Evolutionary conservation across 2,113 vertebrate genomes (phyloP), one percentile per base, ranked within the genome.

Genomic region (Phalacrocorax pelagicus): DNA sequence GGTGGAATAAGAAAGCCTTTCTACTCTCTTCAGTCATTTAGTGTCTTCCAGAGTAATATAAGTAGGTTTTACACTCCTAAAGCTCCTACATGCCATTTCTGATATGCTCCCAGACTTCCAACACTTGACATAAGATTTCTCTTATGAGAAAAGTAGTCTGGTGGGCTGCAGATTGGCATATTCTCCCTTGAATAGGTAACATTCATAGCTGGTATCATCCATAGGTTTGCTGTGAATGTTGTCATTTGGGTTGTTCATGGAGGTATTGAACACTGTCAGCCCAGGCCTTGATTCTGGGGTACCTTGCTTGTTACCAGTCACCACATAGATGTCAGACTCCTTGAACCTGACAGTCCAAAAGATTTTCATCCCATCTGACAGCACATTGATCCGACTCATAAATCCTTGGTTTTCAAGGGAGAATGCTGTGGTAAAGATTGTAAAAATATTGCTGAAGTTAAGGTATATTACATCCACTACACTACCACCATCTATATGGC

Each of bases 111-210:
- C 71, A 15, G 32, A 32, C 3, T 73, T 84, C 34, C 20, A 74
- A 14, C 6, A n/a, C 20, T 38, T 79, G 12, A 40, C 6, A 80
- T 58, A 12, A 57, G n/a, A 52, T 79, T 92, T 85, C 23, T 69
- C 19, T 72, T 59, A 24, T 5, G 12, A 55, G 10, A 67, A 54
- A 72, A 55, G 18, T 27, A 40, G 6, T 34, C 15, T 74, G 11
- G 9, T n/a, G 12, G 5, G 10, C 17, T 46, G 29, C 6, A 77
- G 34, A 54, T 40, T 0, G 4, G 3, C 14, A 13, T 46, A 15
- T 29, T 81, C 30, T 38, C 40, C 8, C 15, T 81, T 49, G 2
- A 0, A 3, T 4, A 3, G 2, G 21, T 38, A 57, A 5, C 9
- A 24, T 27, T 44, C 3, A 0, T 85, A 26, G 23, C 27, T 69